Conservation (phyloP, 2,113 vertebrate species). For the Panthera uncia region DNA sequence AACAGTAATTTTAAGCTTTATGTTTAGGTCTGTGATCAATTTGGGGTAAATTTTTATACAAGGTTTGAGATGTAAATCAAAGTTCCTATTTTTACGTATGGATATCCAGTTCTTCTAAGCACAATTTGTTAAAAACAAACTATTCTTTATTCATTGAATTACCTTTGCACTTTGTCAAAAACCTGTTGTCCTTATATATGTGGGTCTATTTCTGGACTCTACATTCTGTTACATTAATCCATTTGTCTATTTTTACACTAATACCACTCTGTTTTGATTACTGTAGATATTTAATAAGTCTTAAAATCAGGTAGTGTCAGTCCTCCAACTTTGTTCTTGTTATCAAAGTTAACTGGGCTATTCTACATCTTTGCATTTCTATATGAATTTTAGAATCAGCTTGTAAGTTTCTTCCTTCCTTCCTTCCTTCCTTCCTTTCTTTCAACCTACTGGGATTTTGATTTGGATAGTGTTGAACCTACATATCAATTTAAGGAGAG, state of each 20-base stretch:
- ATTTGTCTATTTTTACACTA: background rate
- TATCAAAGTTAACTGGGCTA: background rate
- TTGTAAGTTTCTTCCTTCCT: background rate
- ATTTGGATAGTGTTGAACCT: background rate
- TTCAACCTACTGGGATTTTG: background rate
- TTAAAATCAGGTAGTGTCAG: background rate
- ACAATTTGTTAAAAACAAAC: background rate
- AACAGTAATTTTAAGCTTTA: background rate
- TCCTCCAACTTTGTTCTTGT: background rate
- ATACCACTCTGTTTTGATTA: background rate
- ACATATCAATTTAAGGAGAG: background rate
- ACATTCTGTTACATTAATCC: background rate
- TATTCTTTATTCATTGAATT: background rate
- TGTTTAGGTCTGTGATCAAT: background rate
- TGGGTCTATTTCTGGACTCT: background rate
- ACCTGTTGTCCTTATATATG: background rate
- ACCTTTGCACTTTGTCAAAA: background rate
- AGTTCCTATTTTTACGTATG: background rate
- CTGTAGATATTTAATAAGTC: background rate
- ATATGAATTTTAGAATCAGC: background rate
- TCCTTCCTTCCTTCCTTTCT: background rate
- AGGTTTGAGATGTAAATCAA: background rate
- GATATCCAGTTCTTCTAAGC: background rate
- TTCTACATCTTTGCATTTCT: conserved; percentile 4
- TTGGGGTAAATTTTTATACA: background rate